phyloP scores from a whole-genome alignment of 2,888 invertebrate species.

The Tenodera sinensis region DNA sequence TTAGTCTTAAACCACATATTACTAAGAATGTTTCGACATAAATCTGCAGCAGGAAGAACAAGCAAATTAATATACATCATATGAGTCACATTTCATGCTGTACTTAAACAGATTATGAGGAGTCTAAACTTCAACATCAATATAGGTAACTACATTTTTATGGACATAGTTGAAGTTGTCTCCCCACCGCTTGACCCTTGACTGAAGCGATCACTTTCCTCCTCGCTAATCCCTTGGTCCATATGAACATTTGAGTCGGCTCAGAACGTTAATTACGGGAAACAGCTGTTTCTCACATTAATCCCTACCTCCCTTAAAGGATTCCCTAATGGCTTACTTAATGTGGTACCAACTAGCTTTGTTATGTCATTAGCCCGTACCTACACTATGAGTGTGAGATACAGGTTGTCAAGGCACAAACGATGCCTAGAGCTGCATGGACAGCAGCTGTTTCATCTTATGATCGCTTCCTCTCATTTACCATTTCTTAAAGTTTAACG shows the following conservation, averaged over 20 bases:
- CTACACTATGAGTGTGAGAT: not conserved
- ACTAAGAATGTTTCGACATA: too few relatives aligned
- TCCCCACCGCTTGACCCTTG: not conserved
- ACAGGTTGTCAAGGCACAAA: not conserved
- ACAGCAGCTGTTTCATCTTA: not conserved
- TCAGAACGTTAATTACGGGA: not conserved
- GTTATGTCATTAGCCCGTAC: not conserved
- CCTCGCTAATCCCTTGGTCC: not conserved
- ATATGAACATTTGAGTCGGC: not conserved
- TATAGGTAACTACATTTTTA: not conserved
- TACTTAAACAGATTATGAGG: too few relatives aligned
- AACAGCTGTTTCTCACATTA: not conserved
- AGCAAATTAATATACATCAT: too few relatives aligned
- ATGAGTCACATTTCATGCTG: too few relatives aligned
- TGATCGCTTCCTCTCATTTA: too few relatives aligned
- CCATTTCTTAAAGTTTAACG: too few relatives aligned
- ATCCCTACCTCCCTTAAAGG: not conserved
- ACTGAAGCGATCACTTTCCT: not conserved
- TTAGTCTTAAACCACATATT: too few relatives aligned
- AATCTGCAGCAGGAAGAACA: too few relatives aligned
- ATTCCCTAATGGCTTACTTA: not conserved
- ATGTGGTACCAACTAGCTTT: not conserved
- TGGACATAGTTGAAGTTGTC: not conserved
- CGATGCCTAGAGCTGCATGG: not conserved
- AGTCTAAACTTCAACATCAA: too few relatives aligned